Base-by-base conservation (phyloP, 2,113 vertebrate genomes). In the Lamprologus callipterus region DNA sequence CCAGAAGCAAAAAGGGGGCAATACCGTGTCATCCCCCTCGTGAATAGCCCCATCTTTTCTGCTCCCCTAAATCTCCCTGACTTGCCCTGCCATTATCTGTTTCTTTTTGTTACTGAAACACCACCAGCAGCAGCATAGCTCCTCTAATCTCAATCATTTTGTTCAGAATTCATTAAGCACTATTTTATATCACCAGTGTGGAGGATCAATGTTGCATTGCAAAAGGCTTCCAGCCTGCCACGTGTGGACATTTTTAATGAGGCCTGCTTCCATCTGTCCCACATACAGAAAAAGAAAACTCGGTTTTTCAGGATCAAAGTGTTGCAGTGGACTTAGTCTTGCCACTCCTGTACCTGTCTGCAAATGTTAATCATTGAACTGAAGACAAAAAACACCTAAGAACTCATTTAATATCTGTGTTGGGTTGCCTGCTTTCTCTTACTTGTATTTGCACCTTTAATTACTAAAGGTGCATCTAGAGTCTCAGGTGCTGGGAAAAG, bases 151-250 rank as follows among this genome's bases (percentile, higher is more conserved):
- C 86, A 80, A 14, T 86, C 91, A 91, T 90, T 94, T 93, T 95
- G 88, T 93, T 92, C 87, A 89, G 85, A 92, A 95, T 95, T 96
- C 92, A 95, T 96, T 96, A 95, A 90, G 33, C 53, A 80, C 60
- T 78, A 45, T 91, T 90, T 87, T 92, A 89, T 94, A 92, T 88
- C 54, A 68, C 82, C 8, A 21, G 84, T 91, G 93, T 94, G 92
- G 91, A 87, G 91, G 94, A 95, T 96, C 93, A 95, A 89, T 93
- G 88, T 88, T 91, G 87, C 91, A 81, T 93, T 68, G 8, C 16
- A 90, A 94, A 87, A 81, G 80, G 88, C 91, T 94, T 92, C 87
- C 93, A 93, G 88, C 90, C 90, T 92, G 81, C 89, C 84, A 89
- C 53, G 23, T 83, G n/a, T 90, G 90, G 88, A 73, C 88, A 90